These are phyloP conservation scores for Anas platyrhynchos DNA, from an alignment of 2,113 vertebrate species.

Conservation along the genomic window DNA sequence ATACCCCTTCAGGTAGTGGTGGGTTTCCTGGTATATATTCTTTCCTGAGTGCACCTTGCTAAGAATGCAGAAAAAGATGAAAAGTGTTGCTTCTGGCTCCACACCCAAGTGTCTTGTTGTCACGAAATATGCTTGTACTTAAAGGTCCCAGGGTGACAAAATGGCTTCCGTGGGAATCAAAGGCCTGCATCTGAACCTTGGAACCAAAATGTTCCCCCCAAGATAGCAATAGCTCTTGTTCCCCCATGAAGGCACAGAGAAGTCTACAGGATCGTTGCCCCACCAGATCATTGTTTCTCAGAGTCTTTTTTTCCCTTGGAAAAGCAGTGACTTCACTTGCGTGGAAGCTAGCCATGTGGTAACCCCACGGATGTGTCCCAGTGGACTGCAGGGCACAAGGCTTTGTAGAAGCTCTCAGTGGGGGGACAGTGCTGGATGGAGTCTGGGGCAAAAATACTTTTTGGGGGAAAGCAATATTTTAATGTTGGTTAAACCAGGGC, in stretches of 20 bases:
- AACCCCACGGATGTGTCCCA: background rate
- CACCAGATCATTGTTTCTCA: background rate
- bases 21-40: too few species aligned
- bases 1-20: background rate
- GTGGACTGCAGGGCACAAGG: background rate
- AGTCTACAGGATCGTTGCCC: background rate
- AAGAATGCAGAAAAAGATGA: background rate
- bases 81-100: background rate
- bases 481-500: background rate
- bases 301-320: background rate
- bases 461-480: background rate
- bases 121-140: background rate
- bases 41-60: background rate
- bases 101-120: background rate
- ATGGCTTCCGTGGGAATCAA: background rate
- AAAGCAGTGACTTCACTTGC: background rate
- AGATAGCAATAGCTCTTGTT: background rate
- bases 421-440: background rate
- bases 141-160: background rate
- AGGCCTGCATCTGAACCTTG: background rate
- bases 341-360: background rate
- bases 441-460: background rate
- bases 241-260: background rate
- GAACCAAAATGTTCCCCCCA: background rate
- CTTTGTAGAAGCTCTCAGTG: rapidly evolving